These are phyloP conservation scores for Crepidodera aurea DNA, from an alignment of 2,888 invertebrate genomes.

Conservation along the genomic window DNA sequence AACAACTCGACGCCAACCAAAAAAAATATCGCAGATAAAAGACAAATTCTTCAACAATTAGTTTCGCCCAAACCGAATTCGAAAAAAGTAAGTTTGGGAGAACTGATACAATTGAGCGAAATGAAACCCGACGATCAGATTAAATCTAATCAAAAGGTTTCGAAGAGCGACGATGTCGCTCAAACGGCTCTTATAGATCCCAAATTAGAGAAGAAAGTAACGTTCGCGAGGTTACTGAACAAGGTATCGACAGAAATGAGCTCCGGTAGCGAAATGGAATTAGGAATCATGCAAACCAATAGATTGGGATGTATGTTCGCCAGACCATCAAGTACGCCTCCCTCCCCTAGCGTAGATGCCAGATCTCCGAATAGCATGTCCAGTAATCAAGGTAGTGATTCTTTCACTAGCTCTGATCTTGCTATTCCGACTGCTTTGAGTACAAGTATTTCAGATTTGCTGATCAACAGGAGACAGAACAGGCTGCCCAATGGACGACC, in stretches of 20 bases:
- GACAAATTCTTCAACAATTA: conserved; percentile 79
- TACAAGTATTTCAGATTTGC: conserved; percentile 63
- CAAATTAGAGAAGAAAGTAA: conserved; percentile 80
- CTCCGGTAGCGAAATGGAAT: conserved; percentile 75
- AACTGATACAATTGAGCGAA: conserved; percentile 78
- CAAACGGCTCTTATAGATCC: conserved; percentile 70
- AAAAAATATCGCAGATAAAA: conserved; percentile 77
- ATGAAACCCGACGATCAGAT: conserved; percentile 59
- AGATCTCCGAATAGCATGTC: conserved; percentile 74
- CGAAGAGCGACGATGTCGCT: conserved; percentile 67
- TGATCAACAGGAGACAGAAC: conserved; percentile 46
- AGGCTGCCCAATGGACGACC: conserved; percentile 61
- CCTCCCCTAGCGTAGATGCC: conserved; percentile 72
- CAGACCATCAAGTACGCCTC: conserved; percentile 66
- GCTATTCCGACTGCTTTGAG: conserved; percentile 70
- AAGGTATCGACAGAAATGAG: conserved; percentile 79
- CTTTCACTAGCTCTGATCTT: conserved; percentile 77
- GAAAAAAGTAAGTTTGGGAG: conserved; percentile 74
- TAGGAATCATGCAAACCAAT: conserved; percentile 59
- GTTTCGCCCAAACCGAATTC: conserved; percentile 73
- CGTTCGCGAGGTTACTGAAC: conserved; percentile 76
- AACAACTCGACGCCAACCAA: conserved; percentile 82
- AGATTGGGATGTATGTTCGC: conserved; percentile 59
- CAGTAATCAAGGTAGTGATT: conserved; percentile 80
- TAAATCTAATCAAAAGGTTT: conserved; percentile 56